Base-by-base conservation (phyloP, 2,888 invertebrate species). In the Drosophila hawaiiensis region DNA sequence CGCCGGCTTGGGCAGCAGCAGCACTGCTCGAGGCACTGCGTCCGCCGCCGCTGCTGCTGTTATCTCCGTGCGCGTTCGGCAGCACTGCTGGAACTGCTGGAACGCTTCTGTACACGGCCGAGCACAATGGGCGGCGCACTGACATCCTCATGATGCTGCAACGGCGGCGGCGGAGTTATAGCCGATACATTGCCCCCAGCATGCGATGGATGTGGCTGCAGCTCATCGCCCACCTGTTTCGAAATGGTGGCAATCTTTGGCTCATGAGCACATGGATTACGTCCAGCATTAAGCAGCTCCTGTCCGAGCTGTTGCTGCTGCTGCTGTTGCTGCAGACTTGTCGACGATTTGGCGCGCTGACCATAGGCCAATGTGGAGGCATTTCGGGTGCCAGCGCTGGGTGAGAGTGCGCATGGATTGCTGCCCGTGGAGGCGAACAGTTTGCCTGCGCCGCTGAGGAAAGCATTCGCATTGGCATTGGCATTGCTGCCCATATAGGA, bases 401-500 rank as follows among this genome's bases (percentile, higher is more conserved):
- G 81, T 0, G 90, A 91, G 25, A 92, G 64, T 10, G 91, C 82
- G 31, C 82, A 83, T 12, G 80, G 79, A 65, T 75, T 83, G 52
- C 68, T 78, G 41, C 76, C 68, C 29, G 56, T 66, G 12, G 80
- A 69, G 50, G 73, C 71, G 39, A 84, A 84, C 25, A 90, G 71
- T 31, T 90, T 90, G 43, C 90, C 81, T 9, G 85, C 85, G 33
- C 85, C 84, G 58, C 78, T 90, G 9, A 83, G 71, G 29, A 82
- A 82, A 16, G 88, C 86, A 66, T 91, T 89, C 22, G 90, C 86
- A 68, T 91, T 89, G 29, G 90, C 88, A 62, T 83, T 91, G 75
- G 88, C 91, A 69, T 91, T 93, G 47, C 93, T 90, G 35, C 93
- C 93, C 93, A 94, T 94, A 68, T 94, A 94, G 16, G 93, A 93